Conservation (phyloP, 2,888 invertebrate genomes). For the Drosophila paramelanica region DNA sequence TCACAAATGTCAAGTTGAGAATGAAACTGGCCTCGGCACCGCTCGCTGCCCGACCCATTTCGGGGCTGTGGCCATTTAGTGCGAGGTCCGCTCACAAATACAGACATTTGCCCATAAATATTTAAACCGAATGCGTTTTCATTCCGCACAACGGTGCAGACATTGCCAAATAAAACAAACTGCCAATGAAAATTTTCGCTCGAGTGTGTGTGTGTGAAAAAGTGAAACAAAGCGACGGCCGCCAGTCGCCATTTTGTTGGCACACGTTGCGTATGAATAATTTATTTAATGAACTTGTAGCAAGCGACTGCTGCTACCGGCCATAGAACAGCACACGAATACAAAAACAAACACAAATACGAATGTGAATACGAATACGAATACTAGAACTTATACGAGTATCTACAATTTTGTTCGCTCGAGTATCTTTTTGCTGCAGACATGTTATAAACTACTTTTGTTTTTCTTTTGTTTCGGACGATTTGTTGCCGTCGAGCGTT, state of each 20-base stretch:
- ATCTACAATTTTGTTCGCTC: constrained; percentile 49
- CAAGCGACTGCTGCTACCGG: constrained; percentile 30
- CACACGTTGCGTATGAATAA: constrained; percentile 82
- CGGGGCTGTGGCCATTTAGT: constrained; percentile 12
- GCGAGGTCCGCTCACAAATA: constrained; percentile 65
- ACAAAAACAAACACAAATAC: constrained; percentile 17
- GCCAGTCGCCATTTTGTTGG: constrained; percentile 74
- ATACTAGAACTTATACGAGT: constrained; percentile 29
- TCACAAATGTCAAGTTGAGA: constrained; percentile 59
- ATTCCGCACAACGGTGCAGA: constrained; percentile 72
- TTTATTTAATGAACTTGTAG: constrained; percentile 83
- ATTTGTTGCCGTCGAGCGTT: constrained; percentile 68
- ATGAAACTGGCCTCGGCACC: constrained; percentile 29
- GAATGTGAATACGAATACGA: constrained; percentile 21
- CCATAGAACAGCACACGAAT: constrained; percentile 32
- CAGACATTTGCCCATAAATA: constrained; percentile 82
- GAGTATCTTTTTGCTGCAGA: constrained; percentile 62
- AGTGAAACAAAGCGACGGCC: constrained; percentile 71
- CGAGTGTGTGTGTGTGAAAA: constrained; percentile 33
- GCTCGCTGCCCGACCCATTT: constrained; percentile 11
- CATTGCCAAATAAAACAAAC: constrained; percentile 68
- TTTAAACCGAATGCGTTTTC: constrained; percentile 83
- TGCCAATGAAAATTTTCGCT: constrained; percentile 60
- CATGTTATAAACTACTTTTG: constrained; percentile 73
- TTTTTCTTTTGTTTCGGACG: constrained; percentile 70